phyloP scores from a whole-genome alignment of 1,140 invertebrate genomes.

The Apocrypta bakeri region DNA sequence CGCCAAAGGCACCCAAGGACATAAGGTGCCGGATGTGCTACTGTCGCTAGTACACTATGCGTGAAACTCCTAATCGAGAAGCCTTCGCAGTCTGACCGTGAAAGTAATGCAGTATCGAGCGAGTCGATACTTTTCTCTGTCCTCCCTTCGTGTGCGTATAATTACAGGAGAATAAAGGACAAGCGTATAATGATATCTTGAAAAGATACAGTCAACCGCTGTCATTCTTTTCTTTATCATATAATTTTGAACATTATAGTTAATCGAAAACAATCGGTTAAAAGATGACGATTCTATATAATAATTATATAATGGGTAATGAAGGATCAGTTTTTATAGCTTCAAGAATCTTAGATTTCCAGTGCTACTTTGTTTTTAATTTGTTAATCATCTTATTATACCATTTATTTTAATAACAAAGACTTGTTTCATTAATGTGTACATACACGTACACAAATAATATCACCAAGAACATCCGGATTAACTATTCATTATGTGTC shows the following conservation, averaged over 20 bases:
- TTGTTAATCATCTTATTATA: too few species aligned
- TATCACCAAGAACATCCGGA: background rate
- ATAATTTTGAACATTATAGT: background rate
- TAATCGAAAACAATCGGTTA: background rate
- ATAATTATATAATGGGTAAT: too few species aligned
- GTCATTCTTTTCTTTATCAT: background rate
- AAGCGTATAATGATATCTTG: conserved; percentile 32
- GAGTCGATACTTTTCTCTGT: conserved; percentile 20
- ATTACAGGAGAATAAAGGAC: conserved; percentile 23
- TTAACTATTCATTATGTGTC: background rate
- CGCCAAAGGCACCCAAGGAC: conserved; percentile 31
- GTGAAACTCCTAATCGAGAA: conserved; percentile 43
- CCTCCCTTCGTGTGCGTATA: conserved; percentile 8
- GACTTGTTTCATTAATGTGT: too few species aligned
- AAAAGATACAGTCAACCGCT: background rate
- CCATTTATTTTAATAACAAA: too few species aligned
- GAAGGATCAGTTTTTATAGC: too few species aligned
- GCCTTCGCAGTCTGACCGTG: background rate
- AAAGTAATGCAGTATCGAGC: background rate
- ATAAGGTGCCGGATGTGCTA: conserved; percentile 37
- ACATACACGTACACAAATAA: background rate
- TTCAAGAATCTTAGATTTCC: too few species aligned
- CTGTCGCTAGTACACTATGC: conserved; percentile 5
- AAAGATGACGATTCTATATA: background rate
- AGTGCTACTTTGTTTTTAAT: too few species aligned